Conservation (phyloP, 2,113 vertebrate genomes). For the Takifugu flavidus region DNA sequence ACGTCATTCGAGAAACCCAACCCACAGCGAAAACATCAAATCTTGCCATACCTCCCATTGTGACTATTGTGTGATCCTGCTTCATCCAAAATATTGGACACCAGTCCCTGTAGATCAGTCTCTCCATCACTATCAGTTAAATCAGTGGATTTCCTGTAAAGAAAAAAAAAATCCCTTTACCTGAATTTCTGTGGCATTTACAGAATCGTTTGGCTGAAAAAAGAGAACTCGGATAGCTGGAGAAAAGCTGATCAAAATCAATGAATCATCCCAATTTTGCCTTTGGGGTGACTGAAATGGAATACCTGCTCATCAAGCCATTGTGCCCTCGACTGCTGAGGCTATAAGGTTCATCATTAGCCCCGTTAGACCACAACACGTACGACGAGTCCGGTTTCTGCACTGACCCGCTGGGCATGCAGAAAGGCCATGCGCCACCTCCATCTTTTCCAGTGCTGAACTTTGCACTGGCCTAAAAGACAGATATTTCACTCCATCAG, state of each 20-base stretch:
- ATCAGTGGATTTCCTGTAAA: constrained; percentile 77
- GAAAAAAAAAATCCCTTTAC: constrained; percentile 1
- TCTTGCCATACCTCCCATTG: constrained; percentile 80
- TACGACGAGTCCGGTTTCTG: constrained; percentile 43
- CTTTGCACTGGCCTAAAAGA: constrained; percentile 49
- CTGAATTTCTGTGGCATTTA: neutral
- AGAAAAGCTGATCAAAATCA: neutral
- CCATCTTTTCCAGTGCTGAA: constrained; percentile 25
- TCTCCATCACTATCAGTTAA: constrained; percentile 82
- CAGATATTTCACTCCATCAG: neutral
- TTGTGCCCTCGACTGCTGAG: constrained; percentile 40
- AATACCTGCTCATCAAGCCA: constrained; percentile 59
- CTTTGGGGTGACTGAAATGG: neutral
- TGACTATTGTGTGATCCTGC: constrained; percentile 77
- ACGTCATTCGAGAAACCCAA: too few species aligned
- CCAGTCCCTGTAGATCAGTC: constrained; percentile 86
- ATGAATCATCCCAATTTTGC: constrained; percentile 1
- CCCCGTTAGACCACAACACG: constrained; percentile 54
- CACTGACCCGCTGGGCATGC: constrained; percentile 18
- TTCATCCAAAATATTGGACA: constrained; percentile 91
- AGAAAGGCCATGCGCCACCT: constrained; percentile 18
- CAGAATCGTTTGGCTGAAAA: neutral
- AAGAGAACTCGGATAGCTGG: neutral
- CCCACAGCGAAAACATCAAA: neutral
- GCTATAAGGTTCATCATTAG: constrained; percentile 54